Percentiles rank a stretch among this genome's conserved stretches.
phyloP scores from a whole-genome alignment of 2,888 invertebrate species.

The Trichogramma dendrolimi region DNA sequence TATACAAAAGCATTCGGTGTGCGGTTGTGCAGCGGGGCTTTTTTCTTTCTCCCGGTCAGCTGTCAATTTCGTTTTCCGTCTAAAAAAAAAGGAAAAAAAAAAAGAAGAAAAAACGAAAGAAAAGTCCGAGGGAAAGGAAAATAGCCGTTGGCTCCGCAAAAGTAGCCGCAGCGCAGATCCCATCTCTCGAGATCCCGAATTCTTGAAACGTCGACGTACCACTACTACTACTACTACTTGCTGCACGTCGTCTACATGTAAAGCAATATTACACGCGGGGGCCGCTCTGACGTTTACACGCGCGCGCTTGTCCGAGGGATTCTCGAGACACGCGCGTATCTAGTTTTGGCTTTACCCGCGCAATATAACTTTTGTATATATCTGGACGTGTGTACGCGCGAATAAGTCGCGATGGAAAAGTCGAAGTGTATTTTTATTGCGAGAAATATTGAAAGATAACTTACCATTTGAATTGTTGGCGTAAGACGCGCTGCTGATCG shows the following conservation, averaged over 20 bases:
- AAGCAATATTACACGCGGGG: too few relatives aligned
- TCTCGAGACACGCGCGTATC: background rate
- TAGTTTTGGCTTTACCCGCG: slow-evolving; percentile 1
- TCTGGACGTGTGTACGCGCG: background rate
- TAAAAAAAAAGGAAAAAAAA: too few relatives aligned
- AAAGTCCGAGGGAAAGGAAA: too few relatives aligned
- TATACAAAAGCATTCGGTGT: background rate
- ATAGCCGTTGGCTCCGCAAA: too few relatives aligned
- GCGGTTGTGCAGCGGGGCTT: slow-evolving; percentile 1
- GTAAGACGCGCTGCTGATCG: background rate
- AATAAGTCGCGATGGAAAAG: background rate
- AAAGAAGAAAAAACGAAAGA: too few relatives aligned
- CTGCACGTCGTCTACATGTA: too few relatives aligned
- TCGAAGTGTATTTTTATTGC: background rate
- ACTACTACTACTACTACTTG: too few relatives aligned
- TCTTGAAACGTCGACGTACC: too few relatives aligned
- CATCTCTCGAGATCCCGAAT: too few relatives aligned
- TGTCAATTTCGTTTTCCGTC: slow-evolving; percentile 22
- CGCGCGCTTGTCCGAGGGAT: background rate
- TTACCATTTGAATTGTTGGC: slow-evolving; percentile 23
- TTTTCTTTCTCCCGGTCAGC: slow-evolving; percentile 14
- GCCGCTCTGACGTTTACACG: background rate
- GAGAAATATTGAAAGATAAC: background rate
- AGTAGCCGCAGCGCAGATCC: too few relatives aligned
- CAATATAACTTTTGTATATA: background rate